Percentiles rank a stretch among this genome's conserved stretches.
Conservation (phyloP, 2,113 vertebrate species). For the Ovis canadensis region DNA sequence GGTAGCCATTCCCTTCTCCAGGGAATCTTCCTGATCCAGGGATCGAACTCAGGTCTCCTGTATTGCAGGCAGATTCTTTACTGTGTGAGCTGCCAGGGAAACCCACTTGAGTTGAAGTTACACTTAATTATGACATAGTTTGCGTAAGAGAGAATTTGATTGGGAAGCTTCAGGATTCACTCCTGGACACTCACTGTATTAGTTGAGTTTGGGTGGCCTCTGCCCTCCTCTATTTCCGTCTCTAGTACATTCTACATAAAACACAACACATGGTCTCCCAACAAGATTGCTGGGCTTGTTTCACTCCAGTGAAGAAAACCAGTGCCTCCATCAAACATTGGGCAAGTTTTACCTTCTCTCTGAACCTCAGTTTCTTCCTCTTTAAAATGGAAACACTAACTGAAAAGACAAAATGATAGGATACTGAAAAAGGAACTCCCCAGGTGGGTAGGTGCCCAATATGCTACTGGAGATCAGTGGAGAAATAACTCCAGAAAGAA, state of each 20-base stretch:
- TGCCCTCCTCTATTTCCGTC: background rate
- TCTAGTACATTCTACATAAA: background rate
- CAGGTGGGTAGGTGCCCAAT: no score
- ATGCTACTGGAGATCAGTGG: no score
- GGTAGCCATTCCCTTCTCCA: background rate
- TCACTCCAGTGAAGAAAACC: background rate
- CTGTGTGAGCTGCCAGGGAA: background rate
- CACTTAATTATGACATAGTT: background rate
- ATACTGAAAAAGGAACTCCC: no score
- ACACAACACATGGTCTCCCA: background rate
- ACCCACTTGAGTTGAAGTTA: background rate
- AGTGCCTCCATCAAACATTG: background rate
- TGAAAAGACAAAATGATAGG: no score
- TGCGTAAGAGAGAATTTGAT: background rate
- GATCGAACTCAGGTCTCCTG: background rate
- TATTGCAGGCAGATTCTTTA: background rate
- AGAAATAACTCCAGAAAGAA: no score
- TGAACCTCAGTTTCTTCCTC: background rate
- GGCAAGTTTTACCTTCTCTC: background rate
- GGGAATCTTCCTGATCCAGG: background rate
- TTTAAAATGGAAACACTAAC: background rate
- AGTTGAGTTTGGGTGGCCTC: background rate
- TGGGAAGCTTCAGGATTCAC: background rate
- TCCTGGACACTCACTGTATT: background rate
- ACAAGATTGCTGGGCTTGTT: background rate